A percentile compares a stretch with the other conserved stretches of the same genome.
Conservation (phyloP, 2,797 vertebrate genomes). For the Aldrovandia affinis region DNA sequence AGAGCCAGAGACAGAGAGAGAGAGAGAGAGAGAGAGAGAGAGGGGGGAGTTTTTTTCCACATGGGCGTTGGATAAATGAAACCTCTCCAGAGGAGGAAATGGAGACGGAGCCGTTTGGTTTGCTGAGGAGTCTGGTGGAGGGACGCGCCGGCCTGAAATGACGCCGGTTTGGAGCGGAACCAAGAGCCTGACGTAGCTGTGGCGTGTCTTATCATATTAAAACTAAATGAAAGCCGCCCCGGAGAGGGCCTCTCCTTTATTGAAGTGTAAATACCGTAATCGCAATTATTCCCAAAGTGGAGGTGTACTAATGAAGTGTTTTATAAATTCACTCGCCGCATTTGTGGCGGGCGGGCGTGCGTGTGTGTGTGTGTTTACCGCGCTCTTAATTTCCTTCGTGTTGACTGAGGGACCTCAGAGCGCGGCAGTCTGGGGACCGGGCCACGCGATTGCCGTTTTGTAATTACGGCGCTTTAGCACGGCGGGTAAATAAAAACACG, state of each 20-base stretch:
- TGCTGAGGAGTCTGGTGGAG: neutral
- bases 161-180: neutral
- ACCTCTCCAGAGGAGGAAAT: constrained; percentile 17
- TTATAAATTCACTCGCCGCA: constrained; percentile 40
- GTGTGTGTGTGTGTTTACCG: constrained; percentile 27
- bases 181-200: constrained; percentile 36
- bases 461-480: constrained; percentile 42
- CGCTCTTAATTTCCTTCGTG: constrained; percentile 19
- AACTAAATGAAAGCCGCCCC: constrained; percentile 63
- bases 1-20: too few species aligned
- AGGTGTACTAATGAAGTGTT: constrained; percentile 65
- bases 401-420: neutral
- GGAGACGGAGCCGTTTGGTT: neutral
- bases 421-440: neutral
- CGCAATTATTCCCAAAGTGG: constrained; percentile 53
- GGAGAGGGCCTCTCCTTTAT: constrained; percentile 59
- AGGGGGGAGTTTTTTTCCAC: constrained; percentile 17
- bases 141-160: neutral
- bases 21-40: constrained; percentile 25
- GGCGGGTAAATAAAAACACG: constrained; percentile 25
- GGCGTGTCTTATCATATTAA: constrained; percentile 44
- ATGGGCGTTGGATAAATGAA: constrained; percentile 1
- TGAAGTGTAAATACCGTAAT: constrained; percentile 67
- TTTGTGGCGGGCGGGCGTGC: constrained; percentile 6
- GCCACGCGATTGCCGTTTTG: constrained; percentile 42